Conservation (phyloP, 1,140 invertebrate genomes). For the Physella acuta region DNA sequence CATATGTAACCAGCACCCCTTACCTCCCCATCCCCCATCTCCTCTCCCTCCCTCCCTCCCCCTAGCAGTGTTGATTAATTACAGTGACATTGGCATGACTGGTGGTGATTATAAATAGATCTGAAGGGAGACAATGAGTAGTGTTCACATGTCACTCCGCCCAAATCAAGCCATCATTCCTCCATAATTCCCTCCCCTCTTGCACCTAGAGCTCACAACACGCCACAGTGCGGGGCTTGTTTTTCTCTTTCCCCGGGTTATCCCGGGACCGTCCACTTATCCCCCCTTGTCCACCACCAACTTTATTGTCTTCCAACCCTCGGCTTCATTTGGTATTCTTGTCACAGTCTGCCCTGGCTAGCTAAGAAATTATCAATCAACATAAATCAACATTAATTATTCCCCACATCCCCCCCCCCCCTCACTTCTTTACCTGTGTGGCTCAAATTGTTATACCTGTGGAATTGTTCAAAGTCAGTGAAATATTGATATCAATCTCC, state of each 20-base stretch:
- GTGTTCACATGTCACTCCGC: not conserved
- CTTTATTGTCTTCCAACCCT: too few species aligned
- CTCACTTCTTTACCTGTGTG: not conserved
- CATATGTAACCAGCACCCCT: too few species aligned
- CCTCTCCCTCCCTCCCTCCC: not conserved
- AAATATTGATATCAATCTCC: too few species aligned
- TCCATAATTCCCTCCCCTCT: not conserved
- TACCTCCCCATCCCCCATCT: not conserved
- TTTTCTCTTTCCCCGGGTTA: too few species aligned
- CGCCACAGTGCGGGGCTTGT: too few species aligned
- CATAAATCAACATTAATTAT: conserved; percentile 3
- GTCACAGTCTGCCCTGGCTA: not conserved
- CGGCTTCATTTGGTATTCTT: conserved; percentile 3
- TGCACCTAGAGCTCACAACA: not conserved
- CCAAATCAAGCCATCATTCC: not conserved
- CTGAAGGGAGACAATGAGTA: conserved; percentile 1
- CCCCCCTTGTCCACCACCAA: too few species aligned
- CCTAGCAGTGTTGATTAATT: not conserved
- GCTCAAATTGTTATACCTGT: too few species aligned
- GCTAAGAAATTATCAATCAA: conserved; percentile 10
- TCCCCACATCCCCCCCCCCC: not conserved
- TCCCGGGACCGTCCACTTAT: too few species aligned
- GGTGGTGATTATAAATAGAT: not conserved
- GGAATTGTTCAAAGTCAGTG: too few species aligned
- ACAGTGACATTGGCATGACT: not conserved